Base-by-base conservation (phyloP, 2,797 vertebrate genomes). In the Pangasius krempfi region DNA sequence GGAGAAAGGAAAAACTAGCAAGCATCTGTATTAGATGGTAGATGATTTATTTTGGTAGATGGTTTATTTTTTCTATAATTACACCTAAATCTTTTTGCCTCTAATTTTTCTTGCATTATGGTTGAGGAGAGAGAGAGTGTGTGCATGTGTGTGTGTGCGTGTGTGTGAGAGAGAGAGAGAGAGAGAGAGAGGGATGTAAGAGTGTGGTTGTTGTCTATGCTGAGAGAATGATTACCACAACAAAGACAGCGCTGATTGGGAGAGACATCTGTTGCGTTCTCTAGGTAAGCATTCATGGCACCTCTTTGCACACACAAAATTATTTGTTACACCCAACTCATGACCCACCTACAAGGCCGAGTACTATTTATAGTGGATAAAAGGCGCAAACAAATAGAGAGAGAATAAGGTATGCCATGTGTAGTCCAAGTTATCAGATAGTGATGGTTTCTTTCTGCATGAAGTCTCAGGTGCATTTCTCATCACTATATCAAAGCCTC, bases 381-480 rank as follows among this genome's bases (percentile, higher is more conserved):
- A 85, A 80, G 44, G 22, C 30, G 25, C 62, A 85, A 87, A 80
- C 58, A 50, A 68, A 50, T 37, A 22, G 62, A 80, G 33, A 79
- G 44, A 54, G 30, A 85, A 80, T 87, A 85, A 85, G 72, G 73
- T 52, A 87, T 87, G 50, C 50, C 70, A 54, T 33, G 73, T 5
- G 30, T 58, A 27, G 16, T n/a, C 70, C 89, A 72, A 14, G 64
- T 86, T 75, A 22, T 54, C 13, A 75, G 72, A 88, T 54, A 58
- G 8, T 64, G 44, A 85, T 12, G 3, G 30, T 44, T 78, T 87
- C 22, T 68, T 78, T 87, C 75, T 33, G 47, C 56, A 64, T 68
- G 62, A 90, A 90, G 89, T 75, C 88, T 72, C 91, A 91, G 91
- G 89, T 91, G 91, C 81, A 68, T 78, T 89, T 88, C 84, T 86